These are phyloP conservation scores for Drosophila crucigera DNA, from an alignment of 2,888 invertebrate genomes.

Conservation along the genomic window DNA sequence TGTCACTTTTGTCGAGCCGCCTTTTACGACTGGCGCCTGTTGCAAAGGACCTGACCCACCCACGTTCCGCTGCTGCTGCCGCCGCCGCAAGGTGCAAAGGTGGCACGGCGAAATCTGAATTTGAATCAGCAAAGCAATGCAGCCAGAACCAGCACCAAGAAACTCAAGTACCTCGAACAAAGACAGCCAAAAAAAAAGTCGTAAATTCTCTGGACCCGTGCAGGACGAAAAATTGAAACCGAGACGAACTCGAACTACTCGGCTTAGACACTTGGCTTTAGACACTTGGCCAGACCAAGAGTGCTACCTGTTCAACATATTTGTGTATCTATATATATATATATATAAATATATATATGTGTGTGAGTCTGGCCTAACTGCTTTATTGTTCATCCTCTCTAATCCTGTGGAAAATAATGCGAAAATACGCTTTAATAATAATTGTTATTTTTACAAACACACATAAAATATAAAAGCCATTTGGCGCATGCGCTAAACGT, in stretches of 20 bases:
- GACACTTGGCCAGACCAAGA: constrained; percentile 55
- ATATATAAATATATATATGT: not conserved
- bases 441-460: constrained; percentile 77
- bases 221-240: constrained; percentile 17
- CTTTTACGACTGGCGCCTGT: constrained; percentile 77
- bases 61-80: constrained; percentile 32
- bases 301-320: constrained; percentile 39
- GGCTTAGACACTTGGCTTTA: constrained; percentile 80
- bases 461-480: constrained; percentile 73
- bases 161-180: constrained; percentile 59
- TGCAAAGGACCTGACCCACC: constrained; percentile 77
- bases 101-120: constrained; percentile 65
- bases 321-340: constrained; percentile 4
- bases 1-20: constrained; percentile 54
- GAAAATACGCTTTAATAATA: constrained; percentile 81
- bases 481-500: constrained; percentile 77
- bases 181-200: constrained; percentile 41
- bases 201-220: constrained; percentile 57
- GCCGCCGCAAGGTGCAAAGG: constrained; percentile 65
- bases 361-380: constrained; percentile 48
- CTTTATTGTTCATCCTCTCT: constrained; percentile 74
- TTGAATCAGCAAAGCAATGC: constrained; percentile 58
- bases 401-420: constrained; percentile 81
- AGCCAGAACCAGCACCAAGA: constrained; percentile 16
- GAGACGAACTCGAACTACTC: constrained; percentile 29